Conservation (phyloP, 2,113 vertebrate genomes). For the Corapipo altera region DNA sequence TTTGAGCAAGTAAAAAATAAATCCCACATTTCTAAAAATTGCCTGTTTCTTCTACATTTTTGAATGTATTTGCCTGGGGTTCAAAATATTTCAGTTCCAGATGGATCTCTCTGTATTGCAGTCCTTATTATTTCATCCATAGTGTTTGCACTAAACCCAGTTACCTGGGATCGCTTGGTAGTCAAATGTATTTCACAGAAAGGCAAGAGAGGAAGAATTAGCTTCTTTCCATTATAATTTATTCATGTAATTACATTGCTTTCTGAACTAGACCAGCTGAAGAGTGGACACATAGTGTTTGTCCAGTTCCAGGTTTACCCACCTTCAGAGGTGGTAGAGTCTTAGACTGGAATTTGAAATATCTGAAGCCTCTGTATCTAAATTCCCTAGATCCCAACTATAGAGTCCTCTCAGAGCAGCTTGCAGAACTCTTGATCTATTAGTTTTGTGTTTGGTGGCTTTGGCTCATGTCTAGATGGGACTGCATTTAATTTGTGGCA, state of each 20-base stretch:
- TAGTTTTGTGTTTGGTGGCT: neutral
- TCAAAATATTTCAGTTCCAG: neutral
- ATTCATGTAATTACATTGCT: neutral
- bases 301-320: neutral
- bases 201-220: neutral
- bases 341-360: neutral
- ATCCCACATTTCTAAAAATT: neutral
- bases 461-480: neutral
- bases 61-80: neutral
- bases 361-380: neutral
- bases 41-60: neutral
- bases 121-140: neutral
- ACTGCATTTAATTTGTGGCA: neutral
- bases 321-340: neutral
- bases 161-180: neutral
- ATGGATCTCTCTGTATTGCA: neutral
- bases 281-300: neutral
- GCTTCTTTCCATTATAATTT: neutral
- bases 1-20: neutral
- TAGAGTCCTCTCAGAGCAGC: neutral
- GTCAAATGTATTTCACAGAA: neutral
- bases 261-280: neutral
- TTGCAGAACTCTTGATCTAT: neutral
- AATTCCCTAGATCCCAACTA: neutral
- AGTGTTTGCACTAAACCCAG: neutral